Conservation (phyloP, 2,888 invertebrate species). For the Nyleta sp. region DNA sequence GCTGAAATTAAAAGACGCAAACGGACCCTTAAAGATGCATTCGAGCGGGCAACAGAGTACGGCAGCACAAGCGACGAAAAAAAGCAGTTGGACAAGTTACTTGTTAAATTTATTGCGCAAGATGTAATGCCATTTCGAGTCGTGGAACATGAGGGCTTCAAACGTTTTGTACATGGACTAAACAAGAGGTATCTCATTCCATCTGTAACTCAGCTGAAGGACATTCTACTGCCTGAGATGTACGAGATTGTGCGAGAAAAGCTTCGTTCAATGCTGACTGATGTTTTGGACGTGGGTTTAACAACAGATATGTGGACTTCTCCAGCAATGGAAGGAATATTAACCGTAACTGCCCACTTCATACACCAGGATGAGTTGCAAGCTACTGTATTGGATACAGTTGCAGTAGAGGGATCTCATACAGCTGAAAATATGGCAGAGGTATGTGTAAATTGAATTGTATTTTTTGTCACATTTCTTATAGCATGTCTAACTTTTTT, state of each 20-base stretch:
- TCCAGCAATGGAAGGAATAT: slow-evolving; percentile 5
- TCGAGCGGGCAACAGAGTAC: not conserved
- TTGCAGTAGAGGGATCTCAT: not conserved
- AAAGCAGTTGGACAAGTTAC: slow-evolving; percentile 3
- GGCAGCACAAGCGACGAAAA: not conserved
- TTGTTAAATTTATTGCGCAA: slow-evolving; percentile 5
- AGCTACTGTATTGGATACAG: slow-evolving; percentile 4
- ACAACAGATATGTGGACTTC: slow-evolving; percentile 32
- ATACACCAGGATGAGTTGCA: not conserved
- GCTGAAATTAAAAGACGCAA: not conserved
- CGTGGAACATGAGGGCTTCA: slow-evolving; percentile 1
- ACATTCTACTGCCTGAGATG: not conserved
- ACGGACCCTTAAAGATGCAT: slow-evolving; percentile 1
- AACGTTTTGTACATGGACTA: slow-evolving; percentile 7
- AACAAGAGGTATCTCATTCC: slow-evolving; percentile 6
- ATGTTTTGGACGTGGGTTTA: not conserved
- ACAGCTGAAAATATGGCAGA: slow-evolving; percentile 16
- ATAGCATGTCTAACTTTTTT: not conserved
- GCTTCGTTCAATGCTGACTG: not conserved
- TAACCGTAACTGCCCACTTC: slow-evolving; percentile 20
- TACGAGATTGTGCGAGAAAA: not conserved
- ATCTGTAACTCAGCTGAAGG: not conserved
- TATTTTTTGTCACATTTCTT: too few relatives aligned
- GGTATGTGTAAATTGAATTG: not conserved
- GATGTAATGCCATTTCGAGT: slow-evolving; percentile 2